These are phyloP conservation scores for Electrophaes corylata DNA, from an alignment of 2,888 invertebrate species.

Conservation along the genomic window DNA sequence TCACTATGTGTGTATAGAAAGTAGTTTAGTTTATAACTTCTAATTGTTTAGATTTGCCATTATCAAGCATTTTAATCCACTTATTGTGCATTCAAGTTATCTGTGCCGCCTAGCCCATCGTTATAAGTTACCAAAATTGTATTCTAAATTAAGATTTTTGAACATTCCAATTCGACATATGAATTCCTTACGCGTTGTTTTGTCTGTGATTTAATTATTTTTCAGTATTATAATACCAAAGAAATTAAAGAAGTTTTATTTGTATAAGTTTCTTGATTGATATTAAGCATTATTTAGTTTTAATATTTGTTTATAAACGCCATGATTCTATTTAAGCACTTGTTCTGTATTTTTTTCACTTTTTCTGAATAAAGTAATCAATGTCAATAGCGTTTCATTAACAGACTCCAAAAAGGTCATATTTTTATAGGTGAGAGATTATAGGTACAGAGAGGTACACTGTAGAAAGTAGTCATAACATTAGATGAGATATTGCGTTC, in stretches of 20 bases:
- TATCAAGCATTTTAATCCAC: slow-evolving; percentile 7
- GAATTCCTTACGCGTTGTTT: background rate
- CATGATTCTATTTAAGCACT: slow-evolving; percentile 12
- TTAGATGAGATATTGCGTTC: no score
- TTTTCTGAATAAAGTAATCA: slow-evolving; percentile 34
- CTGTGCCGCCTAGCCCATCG: background rate
- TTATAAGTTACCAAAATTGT: background rate
- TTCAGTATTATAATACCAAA: slow-evolving; percentile 13
- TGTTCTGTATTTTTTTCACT: slow-evolving; percentile 12
- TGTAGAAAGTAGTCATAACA: no score
- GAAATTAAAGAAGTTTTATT: background rate
- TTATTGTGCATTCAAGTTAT: background rate
- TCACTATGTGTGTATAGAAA: background rate
- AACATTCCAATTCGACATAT: slow-evolving; percentile 6
- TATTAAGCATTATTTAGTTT: slow-evolving; percentile 2
- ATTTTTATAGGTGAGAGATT: no score
- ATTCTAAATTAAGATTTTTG: slow-evolving; percentile 4
- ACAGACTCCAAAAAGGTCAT: background rate
- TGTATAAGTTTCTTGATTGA: background rate
- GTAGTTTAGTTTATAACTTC: background rate
- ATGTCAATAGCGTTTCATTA: slow-evolving; percentile 30
- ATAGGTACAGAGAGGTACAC: no score
- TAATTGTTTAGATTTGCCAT: slow-evolving; percentile 5
- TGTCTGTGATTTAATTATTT: slow-evolving; percentile 16
- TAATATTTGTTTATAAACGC: background rate